Conservation (phyloP, 2,113 vertebrate species). For the Gallinago undulata region DNA sequence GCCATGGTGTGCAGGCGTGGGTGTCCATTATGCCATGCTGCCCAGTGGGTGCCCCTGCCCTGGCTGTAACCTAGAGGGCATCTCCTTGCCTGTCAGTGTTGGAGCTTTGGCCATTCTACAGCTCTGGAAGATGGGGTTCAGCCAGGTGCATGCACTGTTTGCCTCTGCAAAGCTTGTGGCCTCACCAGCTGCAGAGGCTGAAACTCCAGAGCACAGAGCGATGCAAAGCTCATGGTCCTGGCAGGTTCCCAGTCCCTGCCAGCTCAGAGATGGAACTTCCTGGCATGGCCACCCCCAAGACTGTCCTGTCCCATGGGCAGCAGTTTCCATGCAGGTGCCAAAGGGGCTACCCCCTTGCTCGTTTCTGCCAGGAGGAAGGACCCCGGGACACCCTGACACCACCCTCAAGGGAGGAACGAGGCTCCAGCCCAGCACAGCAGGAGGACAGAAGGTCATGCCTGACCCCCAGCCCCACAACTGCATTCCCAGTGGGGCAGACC, state of each 20-base stretch:
- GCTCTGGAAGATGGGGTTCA: neutral
- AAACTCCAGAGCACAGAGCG: neutral
- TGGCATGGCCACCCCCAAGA: fast-evolving
- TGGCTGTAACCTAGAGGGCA: fast-evolving
- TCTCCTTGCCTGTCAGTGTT: neutral
- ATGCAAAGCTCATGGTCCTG: no score
- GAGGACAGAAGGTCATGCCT: neutral
- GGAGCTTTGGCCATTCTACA: fast-evolving
- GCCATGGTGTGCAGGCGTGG: neutral
- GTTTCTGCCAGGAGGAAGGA: conserved; percentile 22
- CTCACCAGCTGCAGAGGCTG: fast-evolving
- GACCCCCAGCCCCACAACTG: fast-evolving
- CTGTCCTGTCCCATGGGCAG: neutral
- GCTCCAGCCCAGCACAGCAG: neutral
- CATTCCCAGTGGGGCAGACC: neutral
- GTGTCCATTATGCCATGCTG: fast-evolving
- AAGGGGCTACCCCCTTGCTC: neutral
- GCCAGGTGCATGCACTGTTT: neutral
- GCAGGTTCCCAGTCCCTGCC: neutral
- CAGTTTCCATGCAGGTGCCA: neutral
- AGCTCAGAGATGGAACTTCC: neutral
- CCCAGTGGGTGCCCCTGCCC: neutral
- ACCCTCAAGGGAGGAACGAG: neutral
- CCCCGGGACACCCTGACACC: neutral
- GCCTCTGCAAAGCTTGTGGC: neutral